These are phyloP conservation scores for Intellagama lesueurii DNA, from an alignment of 2,797 vertebrate species.

Conservation along the genomic window DNA sequence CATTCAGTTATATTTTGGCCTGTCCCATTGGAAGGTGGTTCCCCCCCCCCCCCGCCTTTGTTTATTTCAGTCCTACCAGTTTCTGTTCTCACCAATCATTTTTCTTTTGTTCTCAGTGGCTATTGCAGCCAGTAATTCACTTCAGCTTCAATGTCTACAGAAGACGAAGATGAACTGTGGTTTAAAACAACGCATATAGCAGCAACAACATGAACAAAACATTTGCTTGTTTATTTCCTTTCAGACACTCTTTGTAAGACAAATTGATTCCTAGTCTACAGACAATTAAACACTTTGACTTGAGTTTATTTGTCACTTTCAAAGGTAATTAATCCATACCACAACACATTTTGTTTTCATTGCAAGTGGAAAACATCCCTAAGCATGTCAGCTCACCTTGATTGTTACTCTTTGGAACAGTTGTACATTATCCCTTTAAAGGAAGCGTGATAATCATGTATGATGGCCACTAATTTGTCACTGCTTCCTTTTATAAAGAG, in stretches of 20 bases:
- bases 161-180: slow-evolving; percentile 61
- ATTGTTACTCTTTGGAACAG: slow-evolving; percentile 27
- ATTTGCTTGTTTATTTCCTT: slow-evolving; percentile 64
- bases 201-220: slow-evolving; percentile 47
- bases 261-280: slow-evolving; percentile 64
- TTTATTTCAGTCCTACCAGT: slow-evolving; percentile 77
- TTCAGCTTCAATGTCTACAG: slow-evolving; percentile 65
- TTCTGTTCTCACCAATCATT: slow-evolving; percentile 75
- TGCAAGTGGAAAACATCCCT: slow-evolving; percentile 56
- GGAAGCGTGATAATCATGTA: slow-evolving; percentile 2
- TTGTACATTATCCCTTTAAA: slow-evolving; percentile 5
- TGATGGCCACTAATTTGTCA: neutral
- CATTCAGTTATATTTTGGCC: slow-evolving; percentile 70
- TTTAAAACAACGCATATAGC: slow-evolving; percentile 35
- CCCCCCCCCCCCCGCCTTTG: slow-evolving; percentile 48
- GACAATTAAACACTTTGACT: slow-evolving; percentile 73
- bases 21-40: slow-evolving; percentile 72
- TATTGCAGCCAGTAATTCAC: slow-evolving; percentile 77
- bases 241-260: slow-evolving; percentile 66
- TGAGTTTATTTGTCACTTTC: slow-evolving; percentile 75
- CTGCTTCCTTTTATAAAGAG: neutral
- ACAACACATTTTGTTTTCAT: slow-evolving; percentile 58
- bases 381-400: slow-evolving; percentile 41
- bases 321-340: slow-evolving; percentile 67
- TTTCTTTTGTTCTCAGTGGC: slow-evolving; percentile 78